A percentile compares a stretch with the other conserved stretches of the same genome.
phyloP scores from a whole-genome alignment of 1,140 invertebrate species.

The Andricus grossulariae region DNA sequence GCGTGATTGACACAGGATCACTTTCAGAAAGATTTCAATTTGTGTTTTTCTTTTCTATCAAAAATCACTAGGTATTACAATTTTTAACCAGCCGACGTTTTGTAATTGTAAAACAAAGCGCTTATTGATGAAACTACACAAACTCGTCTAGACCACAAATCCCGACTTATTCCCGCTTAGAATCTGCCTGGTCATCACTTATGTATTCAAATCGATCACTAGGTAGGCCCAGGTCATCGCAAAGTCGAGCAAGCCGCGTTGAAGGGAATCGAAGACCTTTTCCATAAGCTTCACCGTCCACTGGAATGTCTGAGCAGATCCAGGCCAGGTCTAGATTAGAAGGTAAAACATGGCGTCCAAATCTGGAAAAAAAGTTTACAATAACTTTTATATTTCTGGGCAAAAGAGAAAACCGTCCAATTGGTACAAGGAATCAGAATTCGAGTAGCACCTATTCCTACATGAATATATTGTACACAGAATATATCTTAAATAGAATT shows the following conservation, averaged over 20 bases:
- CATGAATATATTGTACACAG: too few species aligned
- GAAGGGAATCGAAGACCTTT: slow-evolving; percentile 45
- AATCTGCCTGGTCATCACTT: slow-evolving; percentile 44
- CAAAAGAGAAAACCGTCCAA: too few species aligned
- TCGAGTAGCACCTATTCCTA: too few species aligned
- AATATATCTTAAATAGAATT: too few species aligned
- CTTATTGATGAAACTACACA: slow-evolving; percentile 5
- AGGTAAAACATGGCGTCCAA: slow-evolving; percentile 53
- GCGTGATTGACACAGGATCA: neutral
- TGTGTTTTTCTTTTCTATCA: neutral
- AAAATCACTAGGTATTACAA: slow-evolving; percentile 13
- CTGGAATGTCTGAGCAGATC: slow-evolving; percentile 54
- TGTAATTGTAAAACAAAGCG: slow-evolving; percentile 17
- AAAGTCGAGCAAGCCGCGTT: slow-evolving; percentile 55
- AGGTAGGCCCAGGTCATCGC: slow-evolving; percentile 46
- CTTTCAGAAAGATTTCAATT: neutral
- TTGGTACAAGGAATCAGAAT: too few species aligned
- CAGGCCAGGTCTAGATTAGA: slow-evolving; percentile 47
- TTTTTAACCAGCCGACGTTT: neutral
- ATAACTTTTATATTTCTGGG: neutral
- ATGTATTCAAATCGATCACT: slow-evolving; percentile 29
- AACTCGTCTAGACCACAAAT: slow-evolving; percentile 21
- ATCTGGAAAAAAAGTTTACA: slow-evolving; percentile 38
- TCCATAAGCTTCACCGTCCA: slow-evolving; percentile 40
- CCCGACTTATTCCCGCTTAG: slow-evolving; percentile 43